A percentile compares a stretch with the other conserved stretches of the same genome.
These are phyloP conservation scores for Pseudochirops corinnae DNA, from an alignment of 2,797 vertebrate genomes.

Conservation along the genomic window DNA sequence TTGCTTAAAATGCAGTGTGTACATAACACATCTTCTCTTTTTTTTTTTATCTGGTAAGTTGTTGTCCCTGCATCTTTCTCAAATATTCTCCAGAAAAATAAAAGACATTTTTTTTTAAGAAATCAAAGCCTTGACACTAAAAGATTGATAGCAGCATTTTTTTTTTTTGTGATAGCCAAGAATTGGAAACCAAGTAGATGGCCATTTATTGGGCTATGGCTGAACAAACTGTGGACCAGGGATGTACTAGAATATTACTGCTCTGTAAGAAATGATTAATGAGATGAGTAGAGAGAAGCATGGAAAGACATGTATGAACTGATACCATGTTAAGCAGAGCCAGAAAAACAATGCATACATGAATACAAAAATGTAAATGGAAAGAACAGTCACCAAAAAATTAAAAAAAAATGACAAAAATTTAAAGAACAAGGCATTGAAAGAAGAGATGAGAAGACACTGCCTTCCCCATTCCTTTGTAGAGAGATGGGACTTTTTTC, in stretches of 20 bases:
- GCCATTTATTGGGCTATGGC: not conserved
- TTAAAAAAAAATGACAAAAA: not conserved
- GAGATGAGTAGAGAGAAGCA: not conserved
- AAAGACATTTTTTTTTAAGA: not conserved
- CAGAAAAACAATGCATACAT: not conserved
- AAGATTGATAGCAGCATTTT: not conserved
- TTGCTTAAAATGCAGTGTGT: not conserved
- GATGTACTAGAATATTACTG: not conserved
- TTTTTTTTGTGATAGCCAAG: not conserved
- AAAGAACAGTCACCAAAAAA: not conserved
- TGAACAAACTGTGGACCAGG: not conserved
- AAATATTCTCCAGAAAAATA: conserved; percentile 66
- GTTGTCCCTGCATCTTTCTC: not conserved
- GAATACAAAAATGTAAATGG: not conserved
- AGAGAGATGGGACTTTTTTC: not conserved
- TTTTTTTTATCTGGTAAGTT: not conserved
- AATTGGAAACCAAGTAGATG: not conserved
- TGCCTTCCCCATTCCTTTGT: not conserved
- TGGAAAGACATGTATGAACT: not conserved
- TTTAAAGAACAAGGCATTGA: not conserved
- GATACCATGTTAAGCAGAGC: not conserved
- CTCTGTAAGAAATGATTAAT: not conserved
- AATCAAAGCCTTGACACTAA: not conserved
- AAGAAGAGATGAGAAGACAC: not conserved
- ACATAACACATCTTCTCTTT: not conserved